phyloP scores from a whole-genome alignment of 2,888 invertebrate genomes.

The Rhimphoctona megacephalus region DNA sequence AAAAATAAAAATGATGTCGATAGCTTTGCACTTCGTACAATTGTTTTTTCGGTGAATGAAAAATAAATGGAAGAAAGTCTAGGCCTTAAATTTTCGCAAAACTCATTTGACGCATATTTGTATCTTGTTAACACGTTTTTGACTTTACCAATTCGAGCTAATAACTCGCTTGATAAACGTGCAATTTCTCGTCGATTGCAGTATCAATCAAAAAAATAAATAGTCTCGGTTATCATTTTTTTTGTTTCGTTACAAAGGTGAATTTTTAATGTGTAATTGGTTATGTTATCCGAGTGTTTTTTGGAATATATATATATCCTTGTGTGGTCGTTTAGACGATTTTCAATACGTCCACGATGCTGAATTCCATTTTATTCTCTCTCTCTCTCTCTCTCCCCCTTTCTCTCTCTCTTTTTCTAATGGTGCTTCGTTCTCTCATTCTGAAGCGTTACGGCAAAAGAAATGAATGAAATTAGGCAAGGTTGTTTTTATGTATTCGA shows the following conservation, averaged over 20 bases:
- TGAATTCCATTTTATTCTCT: background rate
- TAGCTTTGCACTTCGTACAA: slow-evolving; percentile 1
- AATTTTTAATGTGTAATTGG: slow-evolving; percentile 18
- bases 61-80: background rate
- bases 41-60: background rate
- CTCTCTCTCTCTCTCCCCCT: slow-evolving; percentile 13
- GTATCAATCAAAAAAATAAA: background rate
- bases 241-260: background rate
- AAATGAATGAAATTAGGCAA: background rate
- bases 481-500: slow-evolving; percentile 28
- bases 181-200: slow-evolving; percentile 10
- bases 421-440: slow-evolving; percentile 59
- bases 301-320: background rate
- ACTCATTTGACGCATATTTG: background rate
- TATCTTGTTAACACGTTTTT: background rate
- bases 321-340: background rate
- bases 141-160: background rate
- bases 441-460: background rate
- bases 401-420: slow-evolving; percentile 33
- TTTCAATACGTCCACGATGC: background rate
- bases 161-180: slow-evolving; percentile 1
- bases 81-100: slow-evolving; percentile 3
- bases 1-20: background rate
- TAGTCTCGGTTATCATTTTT: background rate
- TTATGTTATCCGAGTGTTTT: slow-evolving; percentile 41